phyloP scores from a whole-genome alignment of 2,113 vertebrate genomes.

The Tricholaema leucomelas region DNA sequence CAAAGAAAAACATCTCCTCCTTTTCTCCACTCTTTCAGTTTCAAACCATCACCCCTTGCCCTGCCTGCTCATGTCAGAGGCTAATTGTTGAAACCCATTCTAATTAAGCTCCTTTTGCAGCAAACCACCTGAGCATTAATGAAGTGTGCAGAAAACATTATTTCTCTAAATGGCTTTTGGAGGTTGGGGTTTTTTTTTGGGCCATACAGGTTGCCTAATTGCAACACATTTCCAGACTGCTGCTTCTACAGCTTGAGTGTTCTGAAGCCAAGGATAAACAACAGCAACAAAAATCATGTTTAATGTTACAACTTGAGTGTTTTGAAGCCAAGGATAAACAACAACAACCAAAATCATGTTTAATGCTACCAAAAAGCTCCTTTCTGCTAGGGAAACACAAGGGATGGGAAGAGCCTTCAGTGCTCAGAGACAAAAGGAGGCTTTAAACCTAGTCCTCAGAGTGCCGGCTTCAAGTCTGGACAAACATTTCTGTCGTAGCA shows the following conservation, averaged over 20 bases:
- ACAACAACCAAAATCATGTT: not conserved
- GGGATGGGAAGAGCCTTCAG: not conserved
- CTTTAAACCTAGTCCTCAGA: not conserved
- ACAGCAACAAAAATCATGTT: too few species aligned
- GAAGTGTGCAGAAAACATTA: not conserved
- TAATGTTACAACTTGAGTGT: too few species aligned
- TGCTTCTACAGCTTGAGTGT: not conserved
- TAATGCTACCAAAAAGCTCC: not conserved
- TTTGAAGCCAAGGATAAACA: too few species aligned
- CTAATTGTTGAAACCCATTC: not conserved
- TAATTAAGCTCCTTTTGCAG: not conserved
- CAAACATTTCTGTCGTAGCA: not conserved
- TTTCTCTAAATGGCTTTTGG: not conserved
- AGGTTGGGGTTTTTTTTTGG: not conserved
- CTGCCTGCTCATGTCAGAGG: not conserved
- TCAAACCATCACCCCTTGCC: too few species aligned
- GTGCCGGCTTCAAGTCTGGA: not conserved
- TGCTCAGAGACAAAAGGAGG: not conserved
- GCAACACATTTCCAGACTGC: not conserved
- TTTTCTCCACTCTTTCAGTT: too few species aligned
- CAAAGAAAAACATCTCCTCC: too few species aligned
- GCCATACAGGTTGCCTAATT: not conserved
- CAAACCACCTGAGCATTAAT: not conserved
- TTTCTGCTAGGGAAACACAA: not conserved
- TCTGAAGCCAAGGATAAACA: not conserved